These are phyloP conservation scores for Pogonocichla stellata DNA, from an alignment of 2,113 vertebrate genomes.

Conservation along the genomic window DNA sequence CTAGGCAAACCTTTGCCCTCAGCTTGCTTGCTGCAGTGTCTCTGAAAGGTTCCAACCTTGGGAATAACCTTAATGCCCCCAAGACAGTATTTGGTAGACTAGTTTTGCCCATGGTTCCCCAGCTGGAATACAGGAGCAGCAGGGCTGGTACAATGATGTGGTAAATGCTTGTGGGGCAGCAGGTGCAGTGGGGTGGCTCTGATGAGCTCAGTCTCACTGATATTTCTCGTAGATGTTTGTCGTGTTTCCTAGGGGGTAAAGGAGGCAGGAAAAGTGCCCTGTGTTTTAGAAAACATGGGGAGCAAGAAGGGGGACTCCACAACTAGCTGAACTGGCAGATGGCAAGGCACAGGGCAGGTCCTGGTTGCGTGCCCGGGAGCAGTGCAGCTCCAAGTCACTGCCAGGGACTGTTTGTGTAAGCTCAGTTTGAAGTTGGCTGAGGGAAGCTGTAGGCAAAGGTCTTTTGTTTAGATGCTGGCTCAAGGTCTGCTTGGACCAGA, in stretches of 20 bases:
- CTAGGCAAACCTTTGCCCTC: background rate
- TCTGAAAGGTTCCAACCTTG: background rate
- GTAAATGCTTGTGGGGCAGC: background rate
- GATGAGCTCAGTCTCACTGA: background rate
- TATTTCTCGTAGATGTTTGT: background rate
- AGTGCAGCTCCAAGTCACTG: background rate
- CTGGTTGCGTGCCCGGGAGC: accelerated
- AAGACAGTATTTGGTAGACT: background rate
- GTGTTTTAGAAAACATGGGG: background rate
- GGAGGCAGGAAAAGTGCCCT: background rate
- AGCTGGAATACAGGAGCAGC: background rate
- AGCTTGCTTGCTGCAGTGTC: background rate
- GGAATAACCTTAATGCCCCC: background rate
- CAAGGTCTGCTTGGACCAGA: background rate
- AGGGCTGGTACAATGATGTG: background rate
- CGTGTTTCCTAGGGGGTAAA: background rate
- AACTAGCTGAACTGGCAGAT: background rate
- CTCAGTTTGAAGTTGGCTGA: background rate
- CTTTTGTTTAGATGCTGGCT: background rate
- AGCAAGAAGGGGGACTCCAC: background rate
- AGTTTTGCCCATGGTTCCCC: background rate
- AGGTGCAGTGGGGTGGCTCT: background rate
- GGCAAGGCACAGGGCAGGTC: background rate
- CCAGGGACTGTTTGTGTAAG: background rate
- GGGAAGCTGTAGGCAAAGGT: background rate